phyloP scores from a whole-genome alignment of 2,113 vertebrate species.

The Microcebus jonahi region DNA sequence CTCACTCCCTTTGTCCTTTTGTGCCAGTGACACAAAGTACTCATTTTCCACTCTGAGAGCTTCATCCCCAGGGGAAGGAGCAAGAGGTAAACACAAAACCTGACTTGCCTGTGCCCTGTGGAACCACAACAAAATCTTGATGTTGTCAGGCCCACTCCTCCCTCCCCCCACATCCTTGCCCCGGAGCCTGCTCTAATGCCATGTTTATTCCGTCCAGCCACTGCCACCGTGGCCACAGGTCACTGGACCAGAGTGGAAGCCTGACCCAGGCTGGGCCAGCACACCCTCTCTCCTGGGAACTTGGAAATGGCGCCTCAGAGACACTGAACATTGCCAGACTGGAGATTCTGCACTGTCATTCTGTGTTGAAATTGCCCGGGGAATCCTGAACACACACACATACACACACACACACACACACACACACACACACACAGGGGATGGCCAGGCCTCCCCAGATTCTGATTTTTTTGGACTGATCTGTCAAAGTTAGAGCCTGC shows the following conservation, averaged over 20 bases:
- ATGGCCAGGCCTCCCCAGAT: neutral
- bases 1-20: neutral
- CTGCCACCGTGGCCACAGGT: neutral
- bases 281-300: neutral
- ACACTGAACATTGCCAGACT: neutral
- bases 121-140: neutral
- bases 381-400: neutral
- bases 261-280: neutral
- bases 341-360: neutral
- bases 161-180: fast-evolving
- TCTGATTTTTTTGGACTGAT: neutral
- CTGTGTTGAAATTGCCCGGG: neutral
- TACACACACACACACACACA: neutral
- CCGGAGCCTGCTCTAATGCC: fast-evolving
- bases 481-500: too few relatives aligned
- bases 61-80: neutral
- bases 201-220: fast-evolving
- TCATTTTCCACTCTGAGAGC: neutral
- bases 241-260: neutral
- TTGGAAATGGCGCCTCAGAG: neutral
- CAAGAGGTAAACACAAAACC: neutral
- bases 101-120: neutral
- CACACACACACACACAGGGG: neutral
- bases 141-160: fast-evolving
- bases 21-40: neutral